Evolutionary conservation across 2,888 invertebrate species (phyloP).

Genomic region (Pachliopta kotzebuea): DNA sequence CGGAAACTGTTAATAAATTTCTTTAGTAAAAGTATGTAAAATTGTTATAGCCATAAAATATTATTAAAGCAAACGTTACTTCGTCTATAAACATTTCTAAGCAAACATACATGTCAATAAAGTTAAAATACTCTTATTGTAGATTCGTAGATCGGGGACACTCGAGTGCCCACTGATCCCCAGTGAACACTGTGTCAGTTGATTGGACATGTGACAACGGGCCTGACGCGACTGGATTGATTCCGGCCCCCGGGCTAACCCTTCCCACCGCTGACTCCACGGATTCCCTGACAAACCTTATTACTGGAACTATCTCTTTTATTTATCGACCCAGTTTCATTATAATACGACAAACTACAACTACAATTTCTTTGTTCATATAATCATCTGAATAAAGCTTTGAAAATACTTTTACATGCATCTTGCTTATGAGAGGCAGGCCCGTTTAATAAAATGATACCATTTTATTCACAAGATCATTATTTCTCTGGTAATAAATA

Average conservation of each 20-base stretch:
- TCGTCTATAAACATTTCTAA: slow-evolving; percentile 24
- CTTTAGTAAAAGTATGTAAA: too few relatives aligned
- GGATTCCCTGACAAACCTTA: slow-evolving; percentile 65
- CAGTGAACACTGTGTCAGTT: slow-evolving; percentile 70
- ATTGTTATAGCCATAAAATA: too few relatives aligned
- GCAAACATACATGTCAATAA: slow-evolving; percentile 32
- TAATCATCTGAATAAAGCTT: not conserved
- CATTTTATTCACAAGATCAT: not conserved
- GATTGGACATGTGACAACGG: slow-evolving; percentile 70
- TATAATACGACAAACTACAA: slow-evolving; percentile 21
- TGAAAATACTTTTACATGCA: not conserved
- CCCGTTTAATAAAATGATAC: not conserved
- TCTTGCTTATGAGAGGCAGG: not conserved
- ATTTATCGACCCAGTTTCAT: slow-evolving; percentile 59
- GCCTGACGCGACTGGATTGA: slow-evolving; percentile 74
- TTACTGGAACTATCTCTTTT: slow-evolving; percentile 63
- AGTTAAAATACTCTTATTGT: slow-evolving; percentile 5
- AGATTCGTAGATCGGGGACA: slow-evolving; percentile 18
- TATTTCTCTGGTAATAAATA: not conserved
- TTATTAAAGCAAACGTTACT: too few relatives aligned
- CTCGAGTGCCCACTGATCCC: slow-evolving; percentile 55
- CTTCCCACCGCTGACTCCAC: slow-evolving; percentile 35
- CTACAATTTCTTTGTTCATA: not conserved
- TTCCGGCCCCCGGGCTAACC: slow-evolving; percentile 47
- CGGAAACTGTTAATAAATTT: too few relatives aligned